Base-by-base conservation (phyloP, 2,888 invertebrate genomes). In the Drosophila anomalata region DNA sequence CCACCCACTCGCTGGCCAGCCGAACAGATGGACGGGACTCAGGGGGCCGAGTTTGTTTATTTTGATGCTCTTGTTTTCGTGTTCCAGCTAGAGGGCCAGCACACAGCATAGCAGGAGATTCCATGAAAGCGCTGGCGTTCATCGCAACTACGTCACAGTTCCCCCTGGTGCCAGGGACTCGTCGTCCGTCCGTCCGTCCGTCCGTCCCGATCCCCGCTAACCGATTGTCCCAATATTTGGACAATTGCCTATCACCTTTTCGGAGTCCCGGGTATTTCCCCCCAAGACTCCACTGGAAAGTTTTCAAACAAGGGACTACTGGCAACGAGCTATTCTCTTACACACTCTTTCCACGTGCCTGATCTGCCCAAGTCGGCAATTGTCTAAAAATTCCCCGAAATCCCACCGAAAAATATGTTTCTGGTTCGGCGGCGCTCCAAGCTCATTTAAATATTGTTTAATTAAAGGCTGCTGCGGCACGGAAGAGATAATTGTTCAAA, bases 141-240 rank as follows among this genome's bases (percentile, higher is more conserved):
- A 62, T 53, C 50, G 65, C 68, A 56, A 60, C 70, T 68, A 67
- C 75, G 54, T 61, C 54, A 79, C 72, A 69, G 65, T 63, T 44
- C n/a, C 20, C 14, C 12, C 58, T 52, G 44, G 68, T 57, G 50
- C 31, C 46, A 51, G 69, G 51, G 42, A 69, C 61, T 50, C 42
- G 60, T 50, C 60, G 55, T 55, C n/a, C 50, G 54, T n/a, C 14
- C 14, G 14, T 14, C 14, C 14, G 14, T 14, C 14, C 14, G 14
- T 14, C 22, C 20, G 60, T 42, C 33, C 48, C 36, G 20, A 39
- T 33, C 24, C 14, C 20, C 17, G 73, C 44, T 73, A 73, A 59
- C 47, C 39, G 22, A 58, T 56, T 58, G 29, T 20, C 12, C 31
- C 58, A 73, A 73, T 73, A 67, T 73, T 73, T 73, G 55, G 46